A percentile compares a stretch with the other conserved stretches of the same genome.
Evolutionary conservation across 2,113 vertebrate species (phyloP).

Genomic region (Antechinus flavipes): DNA sequence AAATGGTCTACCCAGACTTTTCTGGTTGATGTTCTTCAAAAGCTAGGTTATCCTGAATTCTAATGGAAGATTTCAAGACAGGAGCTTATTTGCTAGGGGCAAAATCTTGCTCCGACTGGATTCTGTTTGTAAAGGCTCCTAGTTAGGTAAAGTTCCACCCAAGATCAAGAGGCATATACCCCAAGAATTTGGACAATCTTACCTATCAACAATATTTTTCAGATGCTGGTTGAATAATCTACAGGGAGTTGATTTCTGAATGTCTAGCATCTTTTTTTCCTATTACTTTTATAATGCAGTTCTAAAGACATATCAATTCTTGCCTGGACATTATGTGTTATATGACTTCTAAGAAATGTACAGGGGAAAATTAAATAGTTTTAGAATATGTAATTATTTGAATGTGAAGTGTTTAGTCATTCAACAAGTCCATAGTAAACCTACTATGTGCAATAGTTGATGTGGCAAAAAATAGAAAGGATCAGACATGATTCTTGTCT

Average conservation of each 20-base stretch:
- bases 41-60: not conserved
- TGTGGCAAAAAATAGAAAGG: not conserved
- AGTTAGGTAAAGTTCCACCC: not conserved
- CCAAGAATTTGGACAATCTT: not conserved
- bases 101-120: not conserved
- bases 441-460: not conserved
- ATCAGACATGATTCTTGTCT: not conserved
- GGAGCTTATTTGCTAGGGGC: too few species aligned
- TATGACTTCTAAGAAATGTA: not conserved
- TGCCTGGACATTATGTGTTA: not conserved
- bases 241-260: not conserved
- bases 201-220: not conserved
- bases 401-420: not conserved
- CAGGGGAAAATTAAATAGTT: not conserved
- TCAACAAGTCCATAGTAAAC: not conserved
- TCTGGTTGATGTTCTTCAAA: not conserved
- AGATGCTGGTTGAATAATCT: not conserved
- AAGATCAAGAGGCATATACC: not conserved
- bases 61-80: not conserved
- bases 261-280: not conserved
- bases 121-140: not conserved
- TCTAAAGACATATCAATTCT: not conserved
- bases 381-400: not conserved
- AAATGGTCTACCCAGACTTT: not conserved
- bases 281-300: not conserved